These are phyloP conservation scores for Rhagoletis pomonella DNA, from an alignment of 1,140 invertebrate species.

Conservation along the genomic window DNA sequence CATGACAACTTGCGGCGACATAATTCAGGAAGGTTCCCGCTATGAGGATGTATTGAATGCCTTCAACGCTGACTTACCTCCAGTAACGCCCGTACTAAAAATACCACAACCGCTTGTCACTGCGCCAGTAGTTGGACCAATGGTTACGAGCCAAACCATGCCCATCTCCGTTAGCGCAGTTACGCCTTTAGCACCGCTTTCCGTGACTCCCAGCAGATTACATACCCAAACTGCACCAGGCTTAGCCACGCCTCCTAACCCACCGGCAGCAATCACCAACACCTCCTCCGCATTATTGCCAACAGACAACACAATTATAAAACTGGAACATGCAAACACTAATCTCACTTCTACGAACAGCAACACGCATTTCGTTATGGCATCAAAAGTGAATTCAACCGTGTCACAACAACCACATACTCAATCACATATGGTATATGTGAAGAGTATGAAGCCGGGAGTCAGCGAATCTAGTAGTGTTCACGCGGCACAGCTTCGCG, in stretches of 20 bases:
- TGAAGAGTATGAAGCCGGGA: neutral
- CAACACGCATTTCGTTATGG: slow-evolving; percentile 10
- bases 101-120: neutral
- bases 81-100: neutral
- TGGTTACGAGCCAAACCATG: slow-evolving; percentile 16
- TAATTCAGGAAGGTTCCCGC: slow-evolving; percentile 86
- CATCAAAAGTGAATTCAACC: slow-evolving; percentile 38
- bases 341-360: neutral
- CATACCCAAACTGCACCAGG: slow-evolving; percentile 26
- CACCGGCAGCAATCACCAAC: neutral
- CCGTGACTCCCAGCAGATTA: slow-evolving; percentile 4
- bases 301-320: slow-evolving; percentile 16
- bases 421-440: slow-evolving; percentile 15
- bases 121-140: neutral
- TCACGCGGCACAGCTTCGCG: neutral
- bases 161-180: slow-evolving; percentile 16
- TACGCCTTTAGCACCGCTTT: neutral
- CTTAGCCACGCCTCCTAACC: neutral
- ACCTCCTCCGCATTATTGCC: neutral
- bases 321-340: slow-evolving; percentile 3
- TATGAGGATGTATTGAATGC: slow-evolving; percentile 86
- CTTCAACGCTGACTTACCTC: slow-evolving; percentile 60
- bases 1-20: slow-evolving; percentile 79
- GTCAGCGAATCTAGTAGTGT: neutral
- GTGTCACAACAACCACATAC: neutral